Base-by-base conservation (phyloP, 2,888 invertebrate species). In the Drosophila dives region DNA sequence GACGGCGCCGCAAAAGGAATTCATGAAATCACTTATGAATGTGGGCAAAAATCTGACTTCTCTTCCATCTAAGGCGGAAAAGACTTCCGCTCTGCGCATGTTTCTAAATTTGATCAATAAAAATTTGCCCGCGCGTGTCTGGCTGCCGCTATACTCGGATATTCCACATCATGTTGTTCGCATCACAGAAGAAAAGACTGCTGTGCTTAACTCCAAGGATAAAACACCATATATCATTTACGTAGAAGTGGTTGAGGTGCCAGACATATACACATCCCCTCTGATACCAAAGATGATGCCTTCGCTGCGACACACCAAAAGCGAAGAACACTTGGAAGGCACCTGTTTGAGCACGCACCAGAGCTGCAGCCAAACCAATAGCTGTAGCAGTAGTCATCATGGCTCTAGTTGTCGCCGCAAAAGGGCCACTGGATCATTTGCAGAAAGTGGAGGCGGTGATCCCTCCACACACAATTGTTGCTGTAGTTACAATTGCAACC, bases 41-140 rank as follows among this genome's bases (percentile, higher is more conserved):
- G 97, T 98, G 88, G 98, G 98, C 59, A 96, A 96, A 93, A 95
- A 97, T 86, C 94, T 98, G 77, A 96, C 96, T 86, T 95, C 96
- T 61, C 95, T 97, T 85, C 95, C 96, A 45, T 97, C 96, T 59
- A 98, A 98, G 93, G 98, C 99, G 93, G 96, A 97, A 80, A 97
- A 99, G 93, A 99, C 97, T 77, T 97, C 97, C 75, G 95, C 97
- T 82, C 94, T 99, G 81, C 95, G 98, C 77, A 98, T 99, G 65
- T 99, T 99, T 93, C 94, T 99, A 83, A 97, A 97, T 80, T 95
- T 97, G 84, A 94, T 99, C 69, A 99, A 99, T 94, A 95, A 99
- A 81, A 99, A 99, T 94, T 95, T 99, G 72, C 99, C 99, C 17
- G 99, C 99, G 15, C 94, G 99, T 69, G 99, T 99, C 72, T 99